phyloP scores from a whole-genome alignment of 2,797 vertebrate species.

The Morus bassanus region DNA sequence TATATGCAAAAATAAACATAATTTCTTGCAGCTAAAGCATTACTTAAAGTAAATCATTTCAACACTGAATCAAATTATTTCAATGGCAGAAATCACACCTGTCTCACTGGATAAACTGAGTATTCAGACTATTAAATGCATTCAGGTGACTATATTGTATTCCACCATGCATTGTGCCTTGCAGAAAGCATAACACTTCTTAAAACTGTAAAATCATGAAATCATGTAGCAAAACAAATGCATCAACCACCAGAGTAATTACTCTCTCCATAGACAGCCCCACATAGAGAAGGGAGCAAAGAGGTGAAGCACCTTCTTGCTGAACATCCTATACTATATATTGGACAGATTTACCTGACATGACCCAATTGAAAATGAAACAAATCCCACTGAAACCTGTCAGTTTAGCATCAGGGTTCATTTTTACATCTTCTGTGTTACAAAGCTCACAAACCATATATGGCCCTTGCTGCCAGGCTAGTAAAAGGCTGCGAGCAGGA shows the following conservation, averaged over 20 bases:
- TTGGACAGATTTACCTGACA: not conserved
- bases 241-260: not conserved
- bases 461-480: not conserved
- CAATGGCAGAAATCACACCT: not conserved
- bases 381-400: not conserved
- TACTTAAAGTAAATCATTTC: not conserved
- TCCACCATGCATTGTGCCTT: not conserved
- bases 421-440: not conserved
- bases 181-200: not conserved
- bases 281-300: not conserved
- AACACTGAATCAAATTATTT: not conserved
- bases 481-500: not conserved
- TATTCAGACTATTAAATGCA: not conserved
- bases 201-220: constrained; percentile 50
- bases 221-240: constrained; percentile 49
- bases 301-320: not conserved
- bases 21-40: not conserved
- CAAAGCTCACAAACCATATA: not conserved
- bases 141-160: not conserved
- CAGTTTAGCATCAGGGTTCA: not conserved
- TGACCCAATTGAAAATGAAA: not conserved
- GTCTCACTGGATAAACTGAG: not conserved
- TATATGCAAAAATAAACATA: not conserved
- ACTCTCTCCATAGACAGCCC: not conserved
- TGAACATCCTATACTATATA: not conserved